Evolutionary conservation across 2,888 invertebrate species (phyloP), one percentile per base, ranked within the genome.

Genomic region (Agrypnus murinus): DNA sequence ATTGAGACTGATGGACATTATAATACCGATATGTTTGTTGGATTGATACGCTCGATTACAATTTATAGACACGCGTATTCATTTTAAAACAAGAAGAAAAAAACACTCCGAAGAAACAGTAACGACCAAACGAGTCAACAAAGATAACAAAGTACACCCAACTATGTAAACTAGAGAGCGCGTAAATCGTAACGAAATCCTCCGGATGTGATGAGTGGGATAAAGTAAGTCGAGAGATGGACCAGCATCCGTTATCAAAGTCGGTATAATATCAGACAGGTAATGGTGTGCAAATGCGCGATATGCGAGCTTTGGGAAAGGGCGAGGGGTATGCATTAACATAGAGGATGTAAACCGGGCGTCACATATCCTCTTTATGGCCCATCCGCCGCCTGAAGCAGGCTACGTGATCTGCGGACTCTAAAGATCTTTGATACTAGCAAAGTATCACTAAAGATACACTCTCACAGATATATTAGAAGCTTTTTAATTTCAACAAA

Each of bases 251-350:
- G 77, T 78, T 81, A 79, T 81, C 79, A 69, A 74, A 64, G 65
- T 71, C 72, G 69, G 75, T 78, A 76, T 81, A 80, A 80, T 80
- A 83, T 81, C 81, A 73, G 79, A 81, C 82, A 84, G 84, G 84
- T 84, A 84, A 84, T 84, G 84, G 84, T 81, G 83, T 84, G 84
- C 84, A 80, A 84, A 84, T 83, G 80, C 78, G 81, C 81, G 84
- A 84, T 84, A 84, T 78, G 79, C 73, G 50, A 59, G 70, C 63
- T 64, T 68, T 48, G 57, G 38, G 66, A 53, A 65, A 65, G 69
- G 74, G 66, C 71, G 70, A 69, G 75, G 75, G 76, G 74, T 25
- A 71, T 76, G 74, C 74, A 77, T 76, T 78, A 77, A 74, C 76
- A 74, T 75, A 71, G 75, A 74, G 75, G 72, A 74, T 70, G 75